These are phyloP conservation scores for Periophthalmus modestus DNA, from an alignment of 2,113 vertebrate species.

Conservation along the genomic window DNA sequence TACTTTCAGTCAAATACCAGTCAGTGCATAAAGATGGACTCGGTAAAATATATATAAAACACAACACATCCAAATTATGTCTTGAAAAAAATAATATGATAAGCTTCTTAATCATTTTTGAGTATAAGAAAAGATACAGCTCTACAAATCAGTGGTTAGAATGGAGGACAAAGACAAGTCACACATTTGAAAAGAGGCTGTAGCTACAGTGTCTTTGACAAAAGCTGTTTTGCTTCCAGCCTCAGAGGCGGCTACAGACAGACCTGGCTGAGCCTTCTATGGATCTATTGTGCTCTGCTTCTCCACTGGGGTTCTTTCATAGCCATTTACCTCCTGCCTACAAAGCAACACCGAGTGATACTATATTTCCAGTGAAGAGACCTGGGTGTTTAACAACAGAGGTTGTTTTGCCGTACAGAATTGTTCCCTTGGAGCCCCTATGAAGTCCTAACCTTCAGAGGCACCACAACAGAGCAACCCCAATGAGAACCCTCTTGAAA, in stretches of 20 bases:
- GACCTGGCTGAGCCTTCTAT: conserved; percentile 55
- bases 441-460: conserved; percentile 40
- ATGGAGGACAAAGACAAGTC: background rate
- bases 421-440: conserved; percentile 63
- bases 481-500: conserved; percentile 38
- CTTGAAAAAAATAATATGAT: background rate
- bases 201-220: conserved; percentile 27
- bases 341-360: conserved; percentile 60
- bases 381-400: conserved; percentile 58
- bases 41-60: conserved; percentile 21
- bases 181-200: conserved; percentile 23
- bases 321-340: conserved; percentile 63
- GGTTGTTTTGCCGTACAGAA: conserved; percentile 47
- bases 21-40: conserved; percentile 48
- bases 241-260: conserved; percentile 47
- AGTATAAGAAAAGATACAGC: conserved; percentile 1
- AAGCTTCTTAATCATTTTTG: background rate
- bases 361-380: conserved; percentile 64
- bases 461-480: conserved; percentile 13
- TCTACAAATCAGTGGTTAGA: conserved; percentile 8
- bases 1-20: conserved; percentile 68
- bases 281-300: conserved; percentile 61
- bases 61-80: background rate
- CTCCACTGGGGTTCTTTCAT: conserved; percentile 62
- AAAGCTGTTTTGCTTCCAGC: conserved; percentile 49